Conservation (phyloP, 2,797 vertebrate species). For the Danionella dracula region DNA sequence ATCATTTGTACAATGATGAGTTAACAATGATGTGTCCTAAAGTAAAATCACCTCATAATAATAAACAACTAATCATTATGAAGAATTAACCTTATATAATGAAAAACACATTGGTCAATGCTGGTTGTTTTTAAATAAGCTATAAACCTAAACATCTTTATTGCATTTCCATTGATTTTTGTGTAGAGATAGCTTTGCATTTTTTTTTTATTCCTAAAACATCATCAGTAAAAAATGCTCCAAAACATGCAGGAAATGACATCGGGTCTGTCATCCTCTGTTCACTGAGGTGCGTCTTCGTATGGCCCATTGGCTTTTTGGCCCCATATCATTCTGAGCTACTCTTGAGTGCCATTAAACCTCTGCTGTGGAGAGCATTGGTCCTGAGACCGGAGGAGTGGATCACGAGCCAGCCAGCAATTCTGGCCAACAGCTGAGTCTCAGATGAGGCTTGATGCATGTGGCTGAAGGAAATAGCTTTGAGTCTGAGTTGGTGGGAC, state of each 20-base stretch:
- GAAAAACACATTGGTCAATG: too few relatives aligned
- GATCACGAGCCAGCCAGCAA: conserved; percentile 6
- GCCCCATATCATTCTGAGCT: conserved; percentile 20
- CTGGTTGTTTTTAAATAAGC: too few relatives aligned
- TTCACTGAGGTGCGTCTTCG: neutral
- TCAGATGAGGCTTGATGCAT: conserved; percentile 16
- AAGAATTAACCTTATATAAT: too few relatives aligned
- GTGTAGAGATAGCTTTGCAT: too few relatives aligned
- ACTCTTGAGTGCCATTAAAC: conserved; percentile 36
- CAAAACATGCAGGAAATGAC: conserved; percentile 1
- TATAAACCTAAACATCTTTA: too few relatives aligned
- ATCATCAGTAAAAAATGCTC: neutral
- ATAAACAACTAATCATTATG: too few relatives aligned
- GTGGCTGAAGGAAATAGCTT: conserved; percentile 3
- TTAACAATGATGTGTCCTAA: too few relatives aligned
- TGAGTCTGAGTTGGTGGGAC: neutral
- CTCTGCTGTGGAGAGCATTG: conserved; percentile 8
- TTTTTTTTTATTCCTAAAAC: too few relatives aligned
- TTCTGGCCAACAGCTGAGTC: conserved; percentile 6
- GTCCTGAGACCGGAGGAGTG: neutral
- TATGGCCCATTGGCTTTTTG: conserved; percentile 25
- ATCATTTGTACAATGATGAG: too few relatives aligned
- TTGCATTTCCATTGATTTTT: too few relatives aligned
- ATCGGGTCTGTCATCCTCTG: conserved; percentile 7
- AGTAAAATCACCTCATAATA: too few relatives aligned